Base-by-base conservation (phyloP, 2,888 invertebrate genomes). In the Aproaerema taeniolella region DNA sequence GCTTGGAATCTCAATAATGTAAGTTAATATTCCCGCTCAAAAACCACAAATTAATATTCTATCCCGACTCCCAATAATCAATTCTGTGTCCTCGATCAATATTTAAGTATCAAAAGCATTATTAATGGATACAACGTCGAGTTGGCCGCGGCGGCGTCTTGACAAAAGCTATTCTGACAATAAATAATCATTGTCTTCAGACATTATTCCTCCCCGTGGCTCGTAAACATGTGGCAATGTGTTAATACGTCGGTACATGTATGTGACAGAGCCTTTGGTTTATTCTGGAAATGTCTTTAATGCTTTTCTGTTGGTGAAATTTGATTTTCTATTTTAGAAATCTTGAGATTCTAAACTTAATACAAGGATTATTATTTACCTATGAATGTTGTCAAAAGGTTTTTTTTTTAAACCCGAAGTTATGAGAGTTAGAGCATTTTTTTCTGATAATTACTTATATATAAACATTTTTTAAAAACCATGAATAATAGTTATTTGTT, bases 121-220 rank as follows among this genome's bases (percentile, higher is more conserved):
- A 71, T 75, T 65, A 72, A 76, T 71, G 69, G 66, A 55, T 50
- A 53, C 51, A 55, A 54, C 46, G 41, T 50, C 45, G 49, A 42
- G 39, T 42, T 36, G 42, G 38, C 39, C 46, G 43, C 49, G 55
- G 66, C 71, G 69, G 70, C 65, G 58, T 61, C 52, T 60, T 61
- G 68, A 75, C 75, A 76, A 78, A 77, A 72, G 74, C 58, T 39
- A 46, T 52, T 49, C 54, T 53, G 59, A 64, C 63, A 58, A 73
- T 76, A 75, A 77, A 76, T 70, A 67, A 77, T 76, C 67, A 73
- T 74, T 73, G 74, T 72, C 66, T 69, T 58, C 50, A 50, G 52
- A 66, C 49, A 63, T 66, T 69, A 73, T 74, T 74, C 72, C 70
- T 66, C 64, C 72, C 71, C 61, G 59, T 52, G 63, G 62, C 57